These are phyloP conservation scores for Acrobasis repandana DNA, from an alignment of 2,888 invertebrate species.

Conservation along the genomic window DNA sequence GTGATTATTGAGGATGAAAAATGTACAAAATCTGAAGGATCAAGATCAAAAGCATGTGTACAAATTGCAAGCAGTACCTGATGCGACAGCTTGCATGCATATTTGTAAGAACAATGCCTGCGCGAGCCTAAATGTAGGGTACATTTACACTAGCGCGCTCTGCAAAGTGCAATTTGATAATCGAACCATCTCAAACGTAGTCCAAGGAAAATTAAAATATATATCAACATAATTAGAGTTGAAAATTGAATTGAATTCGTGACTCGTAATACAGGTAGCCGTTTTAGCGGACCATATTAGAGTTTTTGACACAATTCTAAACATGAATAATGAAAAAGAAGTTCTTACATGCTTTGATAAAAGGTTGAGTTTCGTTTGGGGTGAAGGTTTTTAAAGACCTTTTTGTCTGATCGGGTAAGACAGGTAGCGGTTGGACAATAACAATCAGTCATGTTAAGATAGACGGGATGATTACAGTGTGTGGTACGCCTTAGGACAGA, in stretches of 20 bases:
- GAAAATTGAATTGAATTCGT: constrained; percentile 22
- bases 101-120: constrained; percentile 59
- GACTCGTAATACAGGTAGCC: constrained; percentile 48
- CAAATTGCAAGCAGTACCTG: constrained; percentile 44
- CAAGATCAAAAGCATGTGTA: constrained; percentile 30
- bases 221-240: constrained; percentile 21
- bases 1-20: too few relatives aligned
- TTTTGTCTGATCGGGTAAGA: constrained; percentile 53
- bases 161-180: constrained; percentile 46
- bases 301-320: constrained; percentile 30
- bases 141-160: constrained; percentile 38
- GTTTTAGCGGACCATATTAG: constrained; percentile 26
- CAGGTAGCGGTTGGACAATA: constrained; percentile 77
- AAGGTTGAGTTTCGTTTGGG: constrained; percentile 41
- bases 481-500: constrained; percentile 60
- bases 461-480: constrained; percentile 66
- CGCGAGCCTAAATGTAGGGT: constrained; percentile 48
- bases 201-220: constrained; percentile 27
- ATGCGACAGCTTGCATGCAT: constrained; percentile 51
- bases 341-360: constrained; percentile 27
- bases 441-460: constrained; percentile 77
- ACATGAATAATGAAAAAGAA: constrained; percentile 28
- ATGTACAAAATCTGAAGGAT: constrained; percentile 29
- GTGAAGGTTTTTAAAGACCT: constrained; percentile 35
- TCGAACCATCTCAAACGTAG: constrained; percentile 35